Evolutionary conservation across 2,888 invertebrate species (phyloP), one percentile per base, ranked within the genome.

Genomic region (Zhengitettix transpicula): DNA sequence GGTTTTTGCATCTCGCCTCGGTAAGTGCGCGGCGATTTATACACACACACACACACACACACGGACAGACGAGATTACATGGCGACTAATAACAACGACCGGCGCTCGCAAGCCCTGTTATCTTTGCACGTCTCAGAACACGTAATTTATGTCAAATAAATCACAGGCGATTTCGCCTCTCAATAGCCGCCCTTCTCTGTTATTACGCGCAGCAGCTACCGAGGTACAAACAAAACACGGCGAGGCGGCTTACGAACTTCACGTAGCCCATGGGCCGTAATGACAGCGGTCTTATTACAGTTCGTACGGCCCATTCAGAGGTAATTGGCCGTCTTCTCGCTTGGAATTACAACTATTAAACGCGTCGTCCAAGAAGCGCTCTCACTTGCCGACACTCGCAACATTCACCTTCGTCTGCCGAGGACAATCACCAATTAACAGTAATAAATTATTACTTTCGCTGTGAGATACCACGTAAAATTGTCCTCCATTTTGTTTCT

Each of bases 81-180:
- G 47, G 56, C 44, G 40, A 42, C 47, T 57, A 57, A 57, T 57
- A 57, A 57, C 15, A 57, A n/a, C 47, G 14, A 47, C 12, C 47
- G 47, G 47, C 47, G 47, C 47, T 47, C 14, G 47, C 47, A 47
- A 42, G 44, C 56, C 44, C 56, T 28, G 14, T 12, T 40, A 52
- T 57, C 57, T 57, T 44, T 41, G 53, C 58, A 15, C 54, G 11
- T 58, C 41, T 58, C 59, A 56, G 53, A 62, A 60, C 62, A 57
- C 56, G 60, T 62, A 62, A 62, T 62, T 62, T 62, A 62, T 58
- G 62, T 62, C 62, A 60, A 62, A 62, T 62, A 62, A 62, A 62
- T 62, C 62, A 62, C 51, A 57, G 47, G 52, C 58, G 60, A 58
- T 60, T 60, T 15, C 47, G 53, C 40, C 52, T 42, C 44, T 52